Base-by-base conservation (phyloP, 1,140 invertebrate species). In the Sminthurides bifidus region DNA sequence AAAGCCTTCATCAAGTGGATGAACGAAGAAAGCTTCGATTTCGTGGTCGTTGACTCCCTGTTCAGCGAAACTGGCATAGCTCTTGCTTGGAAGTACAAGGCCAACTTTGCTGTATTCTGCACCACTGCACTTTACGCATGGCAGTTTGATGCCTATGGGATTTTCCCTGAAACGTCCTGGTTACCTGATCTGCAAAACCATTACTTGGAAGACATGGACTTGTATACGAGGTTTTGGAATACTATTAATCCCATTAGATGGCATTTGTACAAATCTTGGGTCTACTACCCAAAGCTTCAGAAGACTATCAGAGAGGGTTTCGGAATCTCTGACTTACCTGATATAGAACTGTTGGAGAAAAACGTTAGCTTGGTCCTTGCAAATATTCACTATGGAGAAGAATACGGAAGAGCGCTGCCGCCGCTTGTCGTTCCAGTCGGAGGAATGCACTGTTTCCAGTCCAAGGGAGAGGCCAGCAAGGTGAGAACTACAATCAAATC, bases 41-140 rank as follows among this genome's bases (percentile, higher is more conserved):
- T 65, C 4, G 52, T 65, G 23, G 35, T 65, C 12, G 51, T 65
- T n/a, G 59, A 64, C 50, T 30, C 49, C 14, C 26, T 64, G 19
- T 54, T 3, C 33, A 65, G 60, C 44, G 64, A 65, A 0, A 61
- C 58, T 48, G 61, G 51, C 2, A 50, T 54, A 14, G 64, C 50
- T 3, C 24, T 65, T 24, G 58, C 53, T 26, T 35, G 54, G 19
- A 48, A 49, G 19, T 60, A 31, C n/a, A 48, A 55, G 14, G 61
- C 58, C 2, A 37, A 41, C 8, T 21, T 23, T 17, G 56, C 61
- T 2, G 4, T 58, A 15, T 65, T 49, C 35, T 31, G 24, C 12
- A 63, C 64, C 0, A 53, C 44, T 12, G 1, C 21, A 35, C 26
- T 38, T 1, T 46, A 46, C 15, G 19, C 19, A 8, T 51, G 37